These are phyloP conservation scores for Neoaliturus tenellus DNA, from an alignment of 2,888 invertebrate genomes.

Conservation along the genomic window DNA sequence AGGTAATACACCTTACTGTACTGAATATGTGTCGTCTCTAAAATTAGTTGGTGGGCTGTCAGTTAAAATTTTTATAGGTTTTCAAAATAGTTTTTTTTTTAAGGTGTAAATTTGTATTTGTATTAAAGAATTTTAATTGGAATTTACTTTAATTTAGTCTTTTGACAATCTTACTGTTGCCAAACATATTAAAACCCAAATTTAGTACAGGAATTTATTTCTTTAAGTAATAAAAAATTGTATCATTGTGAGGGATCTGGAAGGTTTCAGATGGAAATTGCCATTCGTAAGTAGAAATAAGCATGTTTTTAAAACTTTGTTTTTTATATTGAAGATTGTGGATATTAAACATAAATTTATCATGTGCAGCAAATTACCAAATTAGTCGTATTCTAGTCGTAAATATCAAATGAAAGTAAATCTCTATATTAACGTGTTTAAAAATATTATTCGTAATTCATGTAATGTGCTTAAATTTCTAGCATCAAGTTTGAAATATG, in stretches of 20 bases:
- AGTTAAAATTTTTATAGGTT: neutral
- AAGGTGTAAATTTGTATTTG: neutral
- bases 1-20: slow-evolving; percentile 52
- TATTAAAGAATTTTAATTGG: neutral
- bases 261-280: neutral
- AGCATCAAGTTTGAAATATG: slow-evolving; percentile 52
- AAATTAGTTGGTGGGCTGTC: slow-evolving; percentile 34
- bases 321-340: neutral
- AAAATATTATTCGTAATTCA: neutral
- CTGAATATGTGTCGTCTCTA: slow-evolving; percentile 52
- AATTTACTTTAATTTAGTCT: neutral
- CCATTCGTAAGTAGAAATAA: slow-evolving; percentile 38
- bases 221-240: neutral
- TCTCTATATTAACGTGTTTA: slow-evolving; percentile 2
- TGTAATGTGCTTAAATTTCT: slow-evolving; percentile 33
- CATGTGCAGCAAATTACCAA: slow-evolving; percentile 19
- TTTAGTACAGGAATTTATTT: neutral
- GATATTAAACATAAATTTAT: slow-evolving; percentile 9
- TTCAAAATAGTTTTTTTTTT: too few species aligned
- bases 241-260: neutral
- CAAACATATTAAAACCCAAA: slow-evolving; percentile 16
- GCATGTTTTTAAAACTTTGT: slow-evolving; percentile 31
- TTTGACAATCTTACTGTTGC: slow-evolving; percentile 55
- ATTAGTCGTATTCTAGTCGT: slow-evolving; percentile 51
- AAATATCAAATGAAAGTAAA: slow-evolving; percentile 39